These are phyloP conservation scores for Cryptocheilus praepositus DNA, from an alignment of 2,888 invertebrate species.

Conservation along the genomic window DNA sequence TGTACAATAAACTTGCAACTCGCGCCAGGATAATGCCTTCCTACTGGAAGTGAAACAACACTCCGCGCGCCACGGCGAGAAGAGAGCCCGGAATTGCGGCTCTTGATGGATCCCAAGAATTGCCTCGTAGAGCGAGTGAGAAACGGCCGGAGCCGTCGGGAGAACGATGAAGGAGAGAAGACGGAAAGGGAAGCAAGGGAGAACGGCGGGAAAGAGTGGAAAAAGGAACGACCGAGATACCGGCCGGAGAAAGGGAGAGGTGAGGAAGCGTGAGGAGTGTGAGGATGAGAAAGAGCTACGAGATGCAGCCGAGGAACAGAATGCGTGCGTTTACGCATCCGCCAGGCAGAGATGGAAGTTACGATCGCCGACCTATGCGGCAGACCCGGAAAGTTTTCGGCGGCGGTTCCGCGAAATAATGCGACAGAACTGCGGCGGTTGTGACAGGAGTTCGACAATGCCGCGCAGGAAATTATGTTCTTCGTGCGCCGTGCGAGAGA, in stretches of 20 bases:
- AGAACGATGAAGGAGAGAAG: slow-evolving; percentile 6
- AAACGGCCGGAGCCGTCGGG: background rate
- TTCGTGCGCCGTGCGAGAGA: background rate
- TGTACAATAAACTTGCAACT: slow-evolving; percentile 55
- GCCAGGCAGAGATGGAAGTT: slow-evolving; percentile 1
- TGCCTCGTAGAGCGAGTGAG: slow-evolving; percentile 29
- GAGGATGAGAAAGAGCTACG: slow-evolving; percentile 6
- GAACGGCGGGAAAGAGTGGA: slow-evolving; percentile 15
- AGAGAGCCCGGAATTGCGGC: slow-evolving; percentile 47
- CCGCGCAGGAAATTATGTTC: background rate
- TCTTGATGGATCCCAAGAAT: slow-evolving; percentile 54
- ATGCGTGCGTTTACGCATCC: slow-evolving; percentile 8
- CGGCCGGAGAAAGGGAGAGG: slow-evolving; percentile 12
- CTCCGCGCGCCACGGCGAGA: slow-evolving; percentile 29
- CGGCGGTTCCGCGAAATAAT: slow-evolving; percentile 14
- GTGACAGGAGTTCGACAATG: background rate
- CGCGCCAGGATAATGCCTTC: slow-evolving; percentile 48
- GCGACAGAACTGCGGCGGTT: slow-evolving; percentile 32
- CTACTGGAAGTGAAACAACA: slow-evolving; percentile 55
- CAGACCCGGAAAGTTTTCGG: slow-evolving; percentile 35
- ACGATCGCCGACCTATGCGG: slow-evolving; percentile 13
- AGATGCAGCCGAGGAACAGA: slow-evolving; percentile 1
- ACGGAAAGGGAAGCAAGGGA: slow-evolving; percentile 2
- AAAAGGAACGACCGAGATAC: background rate
- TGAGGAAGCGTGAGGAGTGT: slow-evolving; percentile 13